Evolutionary conservation across 92 coral and sea anemone species (phyloP), one percentile per base, ranked within the genome.

Genomic region (Parazoanthus swiftii): DNA sequence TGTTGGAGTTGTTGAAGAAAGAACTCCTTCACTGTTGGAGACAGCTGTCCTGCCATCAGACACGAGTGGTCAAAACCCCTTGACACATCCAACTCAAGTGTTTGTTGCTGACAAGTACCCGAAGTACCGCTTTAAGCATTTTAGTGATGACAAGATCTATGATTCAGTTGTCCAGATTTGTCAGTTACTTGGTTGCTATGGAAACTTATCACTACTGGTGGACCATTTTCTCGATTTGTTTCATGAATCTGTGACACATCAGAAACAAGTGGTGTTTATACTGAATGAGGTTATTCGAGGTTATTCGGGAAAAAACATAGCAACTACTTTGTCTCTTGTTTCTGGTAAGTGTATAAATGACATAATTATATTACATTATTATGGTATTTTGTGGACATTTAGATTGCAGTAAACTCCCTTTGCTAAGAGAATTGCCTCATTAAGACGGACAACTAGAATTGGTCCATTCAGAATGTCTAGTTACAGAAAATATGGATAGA

Each of bases 191-290:
- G 99, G 99, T 94, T 84, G 77, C 89, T 88, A 93, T 94, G 98
- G 98, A 42, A 88, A 95, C 90, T 84, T 95, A 68, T 68, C 93
- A 7, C 92, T 97, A 23, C 81, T 95, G 48, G 91, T 92, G 50
- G 99, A 97, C 75, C 92, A 97, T 89, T 95, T 97, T 76, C 92
- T 97, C 65, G 99, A 97, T 56, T 73, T 95, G 94, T 97, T 95
- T 83, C 96, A 92, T 26, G 95, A 94, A 80, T 97, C 99, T 0
- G 80, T 86, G 50, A 89, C 85, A 15, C 92, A 95, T 76, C 93
- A 90, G 92, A 97, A 97, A 79, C 97, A 97, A 85, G 94, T 91
- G 38, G 95, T 93, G 44, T 94, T 93, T 48, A 83, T 97, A 20
- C 80, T 97, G 77, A 97, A 90, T 91, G 97, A 95, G 77, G 93